phyloP scores from a whole-genome alignment of 2,113 vertebrate species.

The Apteryx mantelli region DNA sequence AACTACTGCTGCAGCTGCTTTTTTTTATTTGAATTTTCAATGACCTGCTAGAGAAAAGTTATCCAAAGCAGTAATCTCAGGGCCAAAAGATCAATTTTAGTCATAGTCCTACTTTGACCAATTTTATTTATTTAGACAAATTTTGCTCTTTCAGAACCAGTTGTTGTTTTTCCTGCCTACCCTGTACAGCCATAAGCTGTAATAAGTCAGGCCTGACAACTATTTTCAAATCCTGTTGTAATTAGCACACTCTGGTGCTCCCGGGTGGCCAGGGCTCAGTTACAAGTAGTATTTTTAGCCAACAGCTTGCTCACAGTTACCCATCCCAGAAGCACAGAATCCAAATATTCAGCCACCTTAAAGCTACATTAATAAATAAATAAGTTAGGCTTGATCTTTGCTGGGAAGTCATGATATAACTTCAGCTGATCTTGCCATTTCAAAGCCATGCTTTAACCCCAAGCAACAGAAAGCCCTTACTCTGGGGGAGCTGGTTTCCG shows the following conservation, averaged over 20 bases:
- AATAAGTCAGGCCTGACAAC: neutral
- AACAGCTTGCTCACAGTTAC: neutral
- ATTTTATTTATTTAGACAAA: neutral
- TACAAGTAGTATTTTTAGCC: neutral
- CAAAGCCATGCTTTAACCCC: neutral
- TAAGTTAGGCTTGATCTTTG: neutral
- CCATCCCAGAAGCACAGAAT: neutral
- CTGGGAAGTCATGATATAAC: neutral
- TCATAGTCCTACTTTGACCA: neutral
- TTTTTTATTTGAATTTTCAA: neutral
- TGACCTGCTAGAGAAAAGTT: neutral
- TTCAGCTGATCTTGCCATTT: neutral
- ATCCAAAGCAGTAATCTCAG: neutral
- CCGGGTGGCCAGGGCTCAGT: neutral
- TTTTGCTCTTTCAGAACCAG: neutral
- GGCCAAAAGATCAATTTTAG: neutral
- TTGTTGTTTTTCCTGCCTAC: neutral
- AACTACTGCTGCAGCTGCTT: neutral
- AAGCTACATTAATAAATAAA: neutral
- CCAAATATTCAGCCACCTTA: neutral
- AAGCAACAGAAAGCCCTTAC: neutral
- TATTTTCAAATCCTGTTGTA: neutral
- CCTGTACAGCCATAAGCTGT: neutral
- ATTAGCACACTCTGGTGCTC: neutral
- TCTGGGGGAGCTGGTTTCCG: neutral